Evolutionary conservation across 2,113 vertebrate species (phyloP), one percentile per base, ranked within the genome.

Genomic region (Ranitomeya imitator): DNA sequence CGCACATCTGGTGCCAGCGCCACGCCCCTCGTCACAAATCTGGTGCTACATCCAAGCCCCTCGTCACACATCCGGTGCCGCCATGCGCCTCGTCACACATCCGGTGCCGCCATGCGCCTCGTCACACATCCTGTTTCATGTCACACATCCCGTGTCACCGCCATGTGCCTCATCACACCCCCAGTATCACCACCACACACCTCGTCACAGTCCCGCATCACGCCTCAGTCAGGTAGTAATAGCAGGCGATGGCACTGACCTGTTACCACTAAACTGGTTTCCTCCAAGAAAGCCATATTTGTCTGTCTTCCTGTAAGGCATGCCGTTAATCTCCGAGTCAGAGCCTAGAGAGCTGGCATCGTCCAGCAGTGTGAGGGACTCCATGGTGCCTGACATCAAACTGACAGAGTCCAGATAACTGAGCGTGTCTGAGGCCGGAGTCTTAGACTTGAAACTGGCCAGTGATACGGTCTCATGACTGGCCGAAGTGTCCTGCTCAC

Each of bases 201-300:
- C 37, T 15, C 71, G 10, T 7, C 71, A 26, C 5, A 14, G 1
- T 2, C 26, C 14, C 14, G 23, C 7, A 37, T 31, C 31, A 13
- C 23, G 16, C 73, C 4, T 55, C 15, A 52, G 77, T 1, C 71
- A 74, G 23, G 7, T 1, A 51, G 2, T 16, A 19, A 1, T 2
- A 7, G 1, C 6, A 16, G 31, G 1, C 4, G 19, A 4, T 4
- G 15, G 4, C 26, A 94, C 97, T 94, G 91, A 98, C 97, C 93
- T 88, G 11, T 78, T 78, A 8, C 96, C 96, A 6, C 94, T 95
- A 93, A 94, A 97, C 93, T 98, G 97, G 82, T 79, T 94, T 86
- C 97, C 97, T 52, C 96, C 97, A 8, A 98, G 93, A 93, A 98
- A 98, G 90, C 97, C 97, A 31, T 98, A 98, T 90, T 97, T 98